Percentiles rank a stretch among this genome's conserved stretches.
Conservation (phyloP, 2,888 invertebrate species). For the Tachina fera region DNA sequence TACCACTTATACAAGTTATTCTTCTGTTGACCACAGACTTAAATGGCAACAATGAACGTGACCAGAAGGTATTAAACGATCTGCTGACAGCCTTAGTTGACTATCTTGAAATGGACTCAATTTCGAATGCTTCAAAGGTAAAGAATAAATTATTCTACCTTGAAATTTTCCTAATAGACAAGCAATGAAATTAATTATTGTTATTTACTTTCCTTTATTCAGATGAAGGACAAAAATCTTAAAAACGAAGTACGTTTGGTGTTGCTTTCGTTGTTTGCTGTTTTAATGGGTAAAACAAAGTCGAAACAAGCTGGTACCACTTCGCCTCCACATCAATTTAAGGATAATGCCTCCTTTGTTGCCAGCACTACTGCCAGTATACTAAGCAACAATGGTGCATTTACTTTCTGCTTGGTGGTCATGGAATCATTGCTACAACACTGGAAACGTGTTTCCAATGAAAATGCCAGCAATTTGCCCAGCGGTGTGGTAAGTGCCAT, state of each 20-base stretch:
- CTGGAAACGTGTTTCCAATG: constrained; percentile 86
- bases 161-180: background rate
- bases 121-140: constrained; percentile 82
- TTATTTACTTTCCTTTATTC: background rate
- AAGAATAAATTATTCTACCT: background rate
- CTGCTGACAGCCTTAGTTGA: constrained; percentile 89
- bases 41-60: constrained; percentile 92
- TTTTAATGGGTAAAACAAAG: constrained; percentile 83
- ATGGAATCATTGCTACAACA: constrained; percentile 89
- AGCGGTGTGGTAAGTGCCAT: constrained; percentile 61
- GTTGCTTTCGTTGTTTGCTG: constrained; percentile 93
- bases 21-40: constrained; percentile 95
- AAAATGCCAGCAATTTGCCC: constrained; percentile 72
- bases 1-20: constrained; percentile 96
- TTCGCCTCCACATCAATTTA: constrained; percentile 84
- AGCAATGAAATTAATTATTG: constrained; percentile 60
- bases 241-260: constrained; percentile 94
- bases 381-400: constrained; percentile 87
- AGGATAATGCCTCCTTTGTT: constrained; percentile 85
- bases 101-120: constrained; percentile 87
- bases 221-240: constrained; percentile 85
- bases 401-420: constrained; percentile 89
- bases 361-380: constrained; percentile 89
- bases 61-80: constrained; percentile 90
- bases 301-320: constrained; percentile 82